These are phyloP conservation scores for Eurystomus gularis DNA, from an alignment of 2,113 vertebrate genomes.

Conservation along the genomic window DNA sequence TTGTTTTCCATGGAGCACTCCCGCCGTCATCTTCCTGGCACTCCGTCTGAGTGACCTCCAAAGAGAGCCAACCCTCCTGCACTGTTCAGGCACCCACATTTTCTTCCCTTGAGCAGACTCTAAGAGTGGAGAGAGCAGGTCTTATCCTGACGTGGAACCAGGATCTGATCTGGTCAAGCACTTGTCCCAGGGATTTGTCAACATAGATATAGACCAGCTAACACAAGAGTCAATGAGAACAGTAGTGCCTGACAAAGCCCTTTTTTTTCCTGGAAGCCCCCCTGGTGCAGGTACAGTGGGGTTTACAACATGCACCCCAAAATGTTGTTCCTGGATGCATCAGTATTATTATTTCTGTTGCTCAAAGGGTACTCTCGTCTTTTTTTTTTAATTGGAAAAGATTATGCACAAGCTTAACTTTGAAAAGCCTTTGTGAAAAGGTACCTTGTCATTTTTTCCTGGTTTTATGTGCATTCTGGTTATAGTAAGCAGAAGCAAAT, in stretches of 20 bases:
- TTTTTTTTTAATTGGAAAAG: neutral
- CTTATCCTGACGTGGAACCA: neutral
- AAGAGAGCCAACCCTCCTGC: neutral
- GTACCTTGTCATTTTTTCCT: neutral
- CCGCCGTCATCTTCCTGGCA: neutral
- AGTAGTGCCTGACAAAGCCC: neutral
- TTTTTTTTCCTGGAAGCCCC: neutral
- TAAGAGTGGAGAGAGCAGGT: neutral
- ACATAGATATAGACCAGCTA: neutral
- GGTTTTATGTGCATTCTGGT: neutral
- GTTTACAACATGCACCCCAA: neutral
- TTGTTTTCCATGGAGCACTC: neutral
- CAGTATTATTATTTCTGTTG: neutral
- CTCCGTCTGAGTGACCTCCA: neutral
- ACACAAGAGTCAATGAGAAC: neutral
- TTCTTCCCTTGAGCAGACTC: neutral
- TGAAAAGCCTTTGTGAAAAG: neutral
- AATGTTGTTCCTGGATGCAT: neutral
- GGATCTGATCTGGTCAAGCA: neutral
- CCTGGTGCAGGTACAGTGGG: neutral
- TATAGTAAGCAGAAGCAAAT: neutral
- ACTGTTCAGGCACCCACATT: neutral
- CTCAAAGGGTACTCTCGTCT: neutral
- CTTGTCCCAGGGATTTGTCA: neutral
- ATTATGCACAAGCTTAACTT: neutral